phyloP scores from a whole-genome alignment of 2,888 invertebrate genomes.

The Iphiclides podalirius region DNA sequence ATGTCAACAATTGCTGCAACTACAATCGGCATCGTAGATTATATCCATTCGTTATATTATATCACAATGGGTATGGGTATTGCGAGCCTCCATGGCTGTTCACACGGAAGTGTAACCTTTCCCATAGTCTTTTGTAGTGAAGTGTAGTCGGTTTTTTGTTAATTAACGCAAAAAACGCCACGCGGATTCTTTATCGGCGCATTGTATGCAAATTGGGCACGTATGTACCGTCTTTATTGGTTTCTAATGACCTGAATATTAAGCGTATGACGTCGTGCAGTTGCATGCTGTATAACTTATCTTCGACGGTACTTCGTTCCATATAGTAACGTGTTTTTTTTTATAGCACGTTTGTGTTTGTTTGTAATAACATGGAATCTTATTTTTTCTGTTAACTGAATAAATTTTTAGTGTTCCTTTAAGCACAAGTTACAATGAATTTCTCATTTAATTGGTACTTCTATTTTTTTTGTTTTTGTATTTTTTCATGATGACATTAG shows the following conservation, averaged over 20 bases:
- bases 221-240: constrained; percentile 18
- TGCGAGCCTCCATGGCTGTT: constrained; percentile 29
- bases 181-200: constrained; percentile 9
- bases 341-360: no score
- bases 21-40: background rate
- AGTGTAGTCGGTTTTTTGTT: constrained; percentile 18
- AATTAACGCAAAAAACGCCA: constrained; percentile 12
- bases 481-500: no score
- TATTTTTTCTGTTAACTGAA: no score
- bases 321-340: no score
- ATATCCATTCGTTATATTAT: background rate
- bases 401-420: no score
- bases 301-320: no score
- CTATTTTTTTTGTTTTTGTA: no score
- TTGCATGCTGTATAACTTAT: background rate
- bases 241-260: constrained; percentile 22
- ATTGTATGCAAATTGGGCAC: constrained; percentile 23
- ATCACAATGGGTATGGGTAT: constrained; percentile 6
- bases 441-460: no score
- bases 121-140: constrained; percentile 42
- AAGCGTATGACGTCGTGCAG: constrained; percentile 12
- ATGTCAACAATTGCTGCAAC: constrained; percentile 3
- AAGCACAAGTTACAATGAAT: no score
- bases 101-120: constrained; percentile 67
- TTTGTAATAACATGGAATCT: no score